These are phyloP conservation scores for Hipposideros armiger DNA, from an alignment of 2,113 vertebrate species.

Conservation along the genomic window DNA sequence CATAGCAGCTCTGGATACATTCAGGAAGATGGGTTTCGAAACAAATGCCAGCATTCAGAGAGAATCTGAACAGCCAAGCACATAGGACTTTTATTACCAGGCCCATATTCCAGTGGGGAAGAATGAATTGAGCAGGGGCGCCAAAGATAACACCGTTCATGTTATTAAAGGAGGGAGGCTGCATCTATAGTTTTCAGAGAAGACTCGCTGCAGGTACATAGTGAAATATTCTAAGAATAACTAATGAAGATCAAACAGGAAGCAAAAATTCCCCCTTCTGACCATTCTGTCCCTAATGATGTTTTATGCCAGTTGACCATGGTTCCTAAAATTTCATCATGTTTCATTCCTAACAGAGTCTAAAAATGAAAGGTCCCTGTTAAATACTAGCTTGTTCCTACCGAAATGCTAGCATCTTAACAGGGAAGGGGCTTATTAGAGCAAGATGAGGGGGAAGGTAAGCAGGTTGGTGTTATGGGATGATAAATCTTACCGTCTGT, in stretches of 20 bases:
- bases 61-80: background rate
- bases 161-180: background rate
- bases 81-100: background rate
- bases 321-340: background rate
- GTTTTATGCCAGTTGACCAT: background rate
- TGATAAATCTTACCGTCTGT: slow-evolving; percentile 56
- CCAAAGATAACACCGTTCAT: background rate
- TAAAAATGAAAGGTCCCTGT: background rate
- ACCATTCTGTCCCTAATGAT: background rate
- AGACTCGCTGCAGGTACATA: background rate
- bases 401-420: slow-evolving; percentile 40
- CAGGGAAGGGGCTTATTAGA: slow-evolving; percentile 10
- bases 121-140: background rate
- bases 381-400: background rate
- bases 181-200: background rate
- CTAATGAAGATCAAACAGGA: background rate
- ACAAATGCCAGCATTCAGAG: slow-evolving; percentile 32
- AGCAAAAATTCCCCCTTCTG: background rate
- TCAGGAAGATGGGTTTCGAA: slow-evolving; percentile 53
- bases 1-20: background rate
- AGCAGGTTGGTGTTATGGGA: background rate
- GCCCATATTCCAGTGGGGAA: background rate
- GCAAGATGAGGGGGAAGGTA: background rate
- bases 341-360: background rate
- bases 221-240: background rate